Conservation (phyloP, 2,888 invertebrate species). For the Biston stratarius region DNA sequence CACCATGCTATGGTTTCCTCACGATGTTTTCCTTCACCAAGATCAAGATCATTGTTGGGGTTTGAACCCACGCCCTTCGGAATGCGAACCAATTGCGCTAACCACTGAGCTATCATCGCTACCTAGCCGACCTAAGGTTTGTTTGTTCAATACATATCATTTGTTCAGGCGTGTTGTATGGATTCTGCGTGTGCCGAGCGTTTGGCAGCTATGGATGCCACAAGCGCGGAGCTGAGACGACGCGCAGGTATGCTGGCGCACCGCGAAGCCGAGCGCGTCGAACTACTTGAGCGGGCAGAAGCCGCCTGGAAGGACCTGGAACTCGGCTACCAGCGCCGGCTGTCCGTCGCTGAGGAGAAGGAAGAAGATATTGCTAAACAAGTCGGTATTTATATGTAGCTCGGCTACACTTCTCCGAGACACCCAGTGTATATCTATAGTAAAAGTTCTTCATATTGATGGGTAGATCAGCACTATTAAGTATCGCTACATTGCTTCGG, state of each 20-base stretch:
- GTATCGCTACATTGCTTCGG: too few species aligned
- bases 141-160: neutral
- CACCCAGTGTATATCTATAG: too few species aligned
- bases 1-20: too few species aligned
- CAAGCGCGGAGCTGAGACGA: conserved; percentile 59
- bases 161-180: conserved; percentile 66
- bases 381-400: conserved; percentile 46
- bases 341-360: conserved; percentile 64
- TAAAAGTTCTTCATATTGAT: too few species aligned
- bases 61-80: too few species aligned
- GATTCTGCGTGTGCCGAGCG: conserved; percentile 60
- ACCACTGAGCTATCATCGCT: too few species aligned
- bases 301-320: conserved; percentile 77
- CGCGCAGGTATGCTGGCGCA: conserved; percentile 63
- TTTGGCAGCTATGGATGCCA: conserved; percentile 59
- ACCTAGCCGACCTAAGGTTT: too few species aligned
- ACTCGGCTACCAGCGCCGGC: conserved; percentile 66
- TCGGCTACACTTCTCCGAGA: too few species aligned
- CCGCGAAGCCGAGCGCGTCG: conserved; percentile 70
- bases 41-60: too few species aligned
- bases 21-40: too few species aligned
- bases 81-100: too few species aligned
- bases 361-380: conserved; percentile 66
- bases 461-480: too few species aligned
- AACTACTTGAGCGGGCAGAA: conserved; percentile 75